A percentile compares a stretch with the other conserved stretches of the same genome.
Evolutionary conservation across 2,797 vertebrate genomes (phyloP).

Genomic region (Megaceryle alcyon): DNA sequence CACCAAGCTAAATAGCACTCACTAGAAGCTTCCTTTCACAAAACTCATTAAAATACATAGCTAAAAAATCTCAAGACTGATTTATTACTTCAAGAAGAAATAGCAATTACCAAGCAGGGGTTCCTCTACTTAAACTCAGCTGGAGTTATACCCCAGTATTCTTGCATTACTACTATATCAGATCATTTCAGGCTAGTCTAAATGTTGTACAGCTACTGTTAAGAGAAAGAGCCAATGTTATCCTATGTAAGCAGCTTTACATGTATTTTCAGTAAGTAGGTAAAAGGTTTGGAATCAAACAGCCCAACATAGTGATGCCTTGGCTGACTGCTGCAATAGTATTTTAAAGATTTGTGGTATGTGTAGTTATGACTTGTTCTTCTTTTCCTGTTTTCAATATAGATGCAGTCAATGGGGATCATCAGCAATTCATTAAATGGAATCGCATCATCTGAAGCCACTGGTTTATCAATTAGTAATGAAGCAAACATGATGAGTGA

Average conservation of each 20-base stretch:
- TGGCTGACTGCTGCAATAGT: background rate
- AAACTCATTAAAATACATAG: background rate
- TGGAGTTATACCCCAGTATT: background rate
- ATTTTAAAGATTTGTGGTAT: background rate
- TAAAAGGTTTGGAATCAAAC: background rate
- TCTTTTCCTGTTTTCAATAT: constrained; percentile 9
- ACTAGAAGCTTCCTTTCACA: background rate
- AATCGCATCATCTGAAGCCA: constrained; percentile 71
- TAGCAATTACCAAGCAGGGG: background rate
- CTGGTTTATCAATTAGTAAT: constrained; percentile 50
- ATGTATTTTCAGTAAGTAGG: background rate
- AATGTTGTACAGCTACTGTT: background rate
- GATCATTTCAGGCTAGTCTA: background rate
- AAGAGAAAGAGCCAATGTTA: background rate
- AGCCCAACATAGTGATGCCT: background rate
- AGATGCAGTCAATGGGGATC: constrained; percentile 86
- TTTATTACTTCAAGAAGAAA: background rate
- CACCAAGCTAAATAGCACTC: background rate
- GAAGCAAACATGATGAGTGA: constrained; percentile 81
- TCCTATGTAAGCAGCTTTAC: background rate
- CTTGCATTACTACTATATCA: background rate
- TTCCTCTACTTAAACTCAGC: background rate
- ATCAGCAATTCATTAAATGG: constrained; percentile 80
- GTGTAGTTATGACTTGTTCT: background rate
- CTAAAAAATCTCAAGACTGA: background rate